Percentiles rank a stretch among this genome's conserved stretches.
These are phyloP conservation scores for Selene dorsalis DNA, from an alignment of 2,797 vertebrate genomes.

Conservation along the genomic window DNA sequence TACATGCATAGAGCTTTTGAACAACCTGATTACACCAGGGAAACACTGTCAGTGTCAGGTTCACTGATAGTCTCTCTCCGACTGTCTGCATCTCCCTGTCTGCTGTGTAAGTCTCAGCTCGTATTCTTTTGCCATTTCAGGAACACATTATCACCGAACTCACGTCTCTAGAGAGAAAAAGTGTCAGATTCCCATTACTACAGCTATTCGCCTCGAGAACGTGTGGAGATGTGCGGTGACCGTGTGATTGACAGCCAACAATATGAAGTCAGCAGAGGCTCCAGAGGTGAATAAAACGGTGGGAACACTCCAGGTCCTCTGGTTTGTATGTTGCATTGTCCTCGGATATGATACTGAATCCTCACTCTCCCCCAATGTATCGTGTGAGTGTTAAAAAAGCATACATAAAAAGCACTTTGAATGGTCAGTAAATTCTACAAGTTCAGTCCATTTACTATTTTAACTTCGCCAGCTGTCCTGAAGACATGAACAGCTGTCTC, in stretches of 20 bases:
- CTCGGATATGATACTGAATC: too few relatives aligned
- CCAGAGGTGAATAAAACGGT: background rate
- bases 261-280: background rate
- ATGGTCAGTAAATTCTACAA: conserved; percentile 1
- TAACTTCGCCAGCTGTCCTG: background rate
- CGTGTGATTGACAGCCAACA: background rate
- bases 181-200: conserved; percentile 15
- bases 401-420: background rate
- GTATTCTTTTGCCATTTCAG: conserved; percentile 18
- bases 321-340: too few relatives aligned
- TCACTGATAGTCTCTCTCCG: conserved; percentile 2
- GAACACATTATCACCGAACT: conserved; percentile 23
- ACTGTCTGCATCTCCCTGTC: conserved; percentile 1
- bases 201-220: background rate
- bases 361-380: too few relatives aligned
- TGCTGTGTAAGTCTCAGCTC: background rate
- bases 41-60: conserved; percentile 30
- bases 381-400: too few relatives aligned
- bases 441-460: too few relatives aligned
- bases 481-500: conserved; percentile 3
- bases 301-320: too few relatives aligned
- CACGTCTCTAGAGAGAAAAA: conserved; percentile 5
- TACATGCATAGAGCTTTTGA: background rate
- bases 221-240: background rate
- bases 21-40: background rate